Conservation (phyloP, 1,140 invertebrate species). For the Gryllus bimaculatus region DNA sequence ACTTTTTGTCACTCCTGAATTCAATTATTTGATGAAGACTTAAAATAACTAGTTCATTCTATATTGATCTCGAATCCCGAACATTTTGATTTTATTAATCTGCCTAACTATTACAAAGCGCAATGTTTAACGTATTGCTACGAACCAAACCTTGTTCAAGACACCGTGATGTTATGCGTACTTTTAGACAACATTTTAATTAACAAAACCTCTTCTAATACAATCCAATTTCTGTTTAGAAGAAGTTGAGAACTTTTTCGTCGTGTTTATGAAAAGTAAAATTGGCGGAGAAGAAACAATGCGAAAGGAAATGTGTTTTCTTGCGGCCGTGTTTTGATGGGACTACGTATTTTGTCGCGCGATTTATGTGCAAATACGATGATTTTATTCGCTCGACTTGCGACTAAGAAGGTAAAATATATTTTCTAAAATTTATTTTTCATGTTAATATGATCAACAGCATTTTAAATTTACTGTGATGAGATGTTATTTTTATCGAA, state of each 20-base stretch:
- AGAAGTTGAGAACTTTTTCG: neutral
- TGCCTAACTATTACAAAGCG: neutral
- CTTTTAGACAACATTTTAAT: neutral
- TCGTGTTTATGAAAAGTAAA: neutral
- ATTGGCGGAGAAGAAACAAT: neutral
- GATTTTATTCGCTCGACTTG: no score
- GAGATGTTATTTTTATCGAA: no score
- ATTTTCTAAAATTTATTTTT: no score
- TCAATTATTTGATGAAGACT: neutral
- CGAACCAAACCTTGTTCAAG: neutral
- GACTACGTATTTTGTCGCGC: neutral
- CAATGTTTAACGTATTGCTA: neutral
- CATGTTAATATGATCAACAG: no score
- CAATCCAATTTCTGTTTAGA: neutral
- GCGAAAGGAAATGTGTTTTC: neutral
- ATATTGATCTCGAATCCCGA: no score
- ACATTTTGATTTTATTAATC: no score
- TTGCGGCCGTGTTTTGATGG: neutral
- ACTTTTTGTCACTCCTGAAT: neutral
- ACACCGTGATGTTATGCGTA: neutral
- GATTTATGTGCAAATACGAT: neutral
- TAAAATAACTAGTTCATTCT: no score
- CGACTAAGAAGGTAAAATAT: no score
- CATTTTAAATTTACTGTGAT: no score
- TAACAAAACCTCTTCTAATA: neutral